Evolutionary conservation across 1,140 invertebrate species (phyloP).

Genomic region (Cherax destructor): DNA sequence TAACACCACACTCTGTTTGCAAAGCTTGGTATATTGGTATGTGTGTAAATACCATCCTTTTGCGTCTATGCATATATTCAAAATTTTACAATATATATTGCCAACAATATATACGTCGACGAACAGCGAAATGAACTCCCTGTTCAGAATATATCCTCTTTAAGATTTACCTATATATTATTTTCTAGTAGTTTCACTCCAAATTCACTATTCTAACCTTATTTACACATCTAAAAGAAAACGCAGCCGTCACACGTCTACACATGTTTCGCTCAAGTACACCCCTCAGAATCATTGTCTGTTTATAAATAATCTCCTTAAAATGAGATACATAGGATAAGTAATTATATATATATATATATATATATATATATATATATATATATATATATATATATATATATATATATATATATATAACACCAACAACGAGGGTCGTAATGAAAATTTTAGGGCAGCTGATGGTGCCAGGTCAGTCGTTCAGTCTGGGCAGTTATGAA

Average conservation of each 20-base stretch:
- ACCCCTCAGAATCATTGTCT: no score
- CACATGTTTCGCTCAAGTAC: background rate
- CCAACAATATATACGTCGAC: background rate
- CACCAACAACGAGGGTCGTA: no score
- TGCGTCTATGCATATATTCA: constrained; percentile 11
- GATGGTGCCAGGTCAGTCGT: no score
- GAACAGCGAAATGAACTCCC: background rate
- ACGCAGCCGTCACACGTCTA: background rate
- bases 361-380: no score
- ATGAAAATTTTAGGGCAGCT: no score
- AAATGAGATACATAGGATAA: no score
- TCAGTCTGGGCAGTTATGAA: no score
- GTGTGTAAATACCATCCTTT: background rate
- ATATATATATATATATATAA: no score
- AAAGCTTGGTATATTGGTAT: background rate
- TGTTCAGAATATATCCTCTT: background rate
- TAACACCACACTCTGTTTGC: background rate
- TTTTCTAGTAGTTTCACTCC: background rate
- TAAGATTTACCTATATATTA: background rate
- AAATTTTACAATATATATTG: constrained; percentile 1
- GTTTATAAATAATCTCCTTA: no score
- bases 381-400: no score
- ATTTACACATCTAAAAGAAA: background rate
- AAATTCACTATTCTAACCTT: background rate
- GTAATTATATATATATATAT: no score